Evolutionary conservation across 2,888 invertebrate genomes (phyloP), one percentile per base, ranked within the genome.

Genomic region (Tholera decimalis): DNA sequence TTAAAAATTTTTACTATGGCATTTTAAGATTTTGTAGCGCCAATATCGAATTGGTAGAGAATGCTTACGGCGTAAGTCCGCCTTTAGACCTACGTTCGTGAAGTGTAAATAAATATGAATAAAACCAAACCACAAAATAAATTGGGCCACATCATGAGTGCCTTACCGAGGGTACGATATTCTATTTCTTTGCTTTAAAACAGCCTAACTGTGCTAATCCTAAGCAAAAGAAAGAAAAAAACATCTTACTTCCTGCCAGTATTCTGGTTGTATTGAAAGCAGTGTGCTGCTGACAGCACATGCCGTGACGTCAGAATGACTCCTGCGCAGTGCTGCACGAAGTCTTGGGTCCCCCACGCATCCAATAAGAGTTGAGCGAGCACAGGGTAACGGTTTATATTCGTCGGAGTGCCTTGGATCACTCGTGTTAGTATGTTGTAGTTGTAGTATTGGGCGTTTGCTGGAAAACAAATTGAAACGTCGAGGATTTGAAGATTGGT

Each of bases 281-380:
- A 95, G 59, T 95, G 95, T 0, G 95, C 95, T 0, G 94, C 89
- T 0, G 95, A 93, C 59, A 95, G 83, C 11, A 94, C 87, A 63
- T 95, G 95, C 0, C 90, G 86, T 0, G 92, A 86, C 0, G 95
- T 95, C 22, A 95, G 73, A 28, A 95, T 91, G 24, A 93, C 89
- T 41, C 94, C 95, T 0, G 95, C 95, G 71, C 95, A 95, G 62
- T 94, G 90, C 69, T 95, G 95, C 6, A 82, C 77, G 73, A 73
- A 95, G 20, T 92, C 86, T 44, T 88, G 88, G 4, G 80, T 86
- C n/a, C 90, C 94, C 92, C 92, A 93, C 0, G 91, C 85, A 64
- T 93, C 94, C 1, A 93, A 81, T 9, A 95, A 76, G 9, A 95
- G 80, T 68, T 95, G 95, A 0, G 92, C 92, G 0, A 95, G 59